phyloP scores from a whole-genome alignment of 2,888 invertebrate species.

The Mactromeris polynyma region DNA sequence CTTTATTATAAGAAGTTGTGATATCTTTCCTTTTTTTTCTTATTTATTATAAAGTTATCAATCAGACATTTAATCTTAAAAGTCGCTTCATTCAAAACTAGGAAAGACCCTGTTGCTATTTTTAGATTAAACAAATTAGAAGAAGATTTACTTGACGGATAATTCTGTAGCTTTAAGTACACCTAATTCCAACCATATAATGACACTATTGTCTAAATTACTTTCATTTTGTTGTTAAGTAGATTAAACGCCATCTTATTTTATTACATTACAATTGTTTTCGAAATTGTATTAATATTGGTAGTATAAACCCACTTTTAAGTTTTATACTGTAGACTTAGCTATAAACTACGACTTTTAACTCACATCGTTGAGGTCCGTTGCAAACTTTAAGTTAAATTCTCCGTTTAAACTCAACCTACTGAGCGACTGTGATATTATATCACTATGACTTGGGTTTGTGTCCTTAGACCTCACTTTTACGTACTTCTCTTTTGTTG shows the following conservation, averaged over 20 bases:
- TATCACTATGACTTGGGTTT: neutral
- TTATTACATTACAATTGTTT: neutral
- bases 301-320: neutral
- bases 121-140: neutral
- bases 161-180: neutral
- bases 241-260: neutral
- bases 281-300: neutral
- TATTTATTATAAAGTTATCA: too few species aligned
- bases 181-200: neutral
- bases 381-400: neutral
- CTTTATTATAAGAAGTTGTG: too few species aligned
- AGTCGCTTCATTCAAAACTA: neutral
- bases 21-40: too few species aligned
- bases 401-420: neutral
- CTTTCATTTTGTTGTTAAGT: neutral
- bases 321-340: neutral
- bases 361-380: neutral
- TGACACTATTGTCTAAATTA: neutral
- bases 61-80: too few species aligned
- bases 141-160: neutral
- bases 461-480: neutral
- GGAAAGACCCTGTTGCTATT: neutral
- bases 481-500: too few species aligned
- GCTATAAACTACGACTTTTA: too few species aligned
- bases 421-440: neutral